Evolutionary conservation across 2,113 vertebrate genomes (phyloP).

Genomic region (Nesoenas mayeri): DNA sequence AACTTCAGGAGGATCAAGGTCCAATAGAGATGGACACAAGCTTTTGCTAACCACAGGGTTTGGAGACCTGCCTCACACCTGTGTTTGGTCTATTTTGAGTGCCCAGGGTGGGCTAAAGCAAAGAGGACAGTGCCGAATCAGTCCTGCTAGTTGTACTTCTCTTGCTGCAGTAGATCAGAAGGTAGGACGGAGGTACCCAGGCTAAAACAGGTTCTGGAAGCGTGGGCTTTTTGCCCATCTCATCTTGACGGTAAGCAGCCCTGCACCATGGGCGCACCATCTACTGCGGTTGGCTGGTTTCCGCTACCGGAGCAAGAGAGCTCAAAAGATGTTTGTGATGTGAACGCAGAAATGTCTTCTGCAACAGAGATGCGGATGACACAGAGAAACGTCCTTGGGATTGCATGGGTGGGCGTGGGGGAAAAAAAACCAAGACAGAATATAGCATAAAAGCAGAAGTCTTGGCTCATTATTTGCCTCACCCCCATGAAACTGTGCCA

Average conservation of each 20-base stretch:
- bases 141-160: too few species aligned
- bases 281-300: background rate
- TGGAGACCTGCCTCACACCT: background rate
- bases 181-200: background rate
- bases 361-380: background rate
- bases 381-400: background rate
- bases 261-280: background rate
- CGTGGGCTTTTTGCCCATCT: background rate
- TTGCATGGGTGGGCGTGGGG: background rate
- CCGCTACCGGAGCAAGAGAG: background rate
- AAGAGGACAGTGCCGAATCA: accelerated
- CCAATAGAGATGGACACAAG: background rate
- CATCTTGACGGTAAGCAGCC: background rate
- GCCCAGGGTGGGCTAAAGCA: background rate
- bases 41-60: background rate
- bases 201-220: background rate
- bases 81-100: accelerated
- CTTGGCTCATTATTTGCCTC: background rate
- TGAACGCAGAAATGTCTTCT: background rate
- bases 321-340: background rate
- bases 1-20: background rate
- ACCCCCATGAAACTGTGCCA: background rate
- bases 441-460: constrained; percentile 41
- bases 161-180: background rate
- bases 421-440: background rate